phyloP scores from a whole-genome alignment of 1,140 invertebrate genomes.

The Drosophila pandora region DNA sequence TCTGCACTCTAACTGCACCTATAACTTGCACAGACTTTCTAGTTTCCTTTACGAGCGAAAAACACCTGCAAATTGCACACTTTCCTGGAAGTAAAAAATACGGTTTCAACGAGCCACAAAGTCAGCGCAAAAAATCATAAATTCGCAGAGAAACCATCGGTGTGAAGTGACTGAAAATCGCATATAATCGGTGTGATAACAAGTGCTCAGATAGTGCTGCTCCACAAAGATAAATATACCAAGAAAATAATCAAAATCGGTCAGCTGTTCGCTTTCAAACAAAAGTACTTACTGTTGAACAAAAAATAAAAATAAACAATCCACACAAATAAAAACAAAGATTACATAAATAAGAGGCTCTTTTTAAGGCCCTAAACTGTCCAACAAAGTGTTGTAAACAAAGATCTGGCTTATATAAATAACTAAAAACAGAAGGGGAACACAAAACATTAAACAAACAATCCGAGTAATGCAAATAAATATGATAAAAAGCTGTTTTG shows the following conservation, averaged over 20 bases:
- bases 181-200: slow-evolving; percentile 33
- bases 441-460: slow-evolving; percentile 14
- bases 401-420: slow-evolving; percentile 59
- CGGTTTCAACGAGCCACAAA: neutral
- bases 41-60: slow-evolving; percentile 10
- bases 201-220: slow-evolving; percentile 16
- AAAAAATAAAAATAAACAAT: slow-evolving; percentile 7
- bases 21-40: slow-evolving; percentile 4
- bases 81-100: neutral
- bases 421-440: slow-evolving; percentile 32
- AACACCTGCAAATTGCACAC: neutral
- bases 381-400: slow-evolving; percentile 40
- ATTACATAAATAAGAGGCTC: slow-evolving; percentile 48
- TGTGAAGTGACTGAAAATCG: slow-evolving; percentile 35
- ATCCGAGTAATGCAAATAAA: slow-evolving; percentile 52
- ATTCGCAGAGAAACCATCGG: slow-evolving; percentile 3
- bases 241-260: slow-evolving; percentile 3
- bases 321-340: slow-evolving; percentile 10
- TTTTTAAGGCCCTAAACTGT: slow-evolving; percentile 42
- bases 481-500: slow-evolving; percentile 64
- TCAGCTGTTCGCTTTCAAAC: slow-evolving; percentile 18
- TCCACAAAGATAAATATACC: slow-evolving; percentile 29
- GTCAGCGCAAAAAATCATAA: slow-evolving; percentile 4
- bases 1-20: slow-evolving; percentile 22
- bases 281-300: neutral